Conservation (phyloP, 1,140 invertebrate genomes). For the Choristoneura fumiferana region DNA sequence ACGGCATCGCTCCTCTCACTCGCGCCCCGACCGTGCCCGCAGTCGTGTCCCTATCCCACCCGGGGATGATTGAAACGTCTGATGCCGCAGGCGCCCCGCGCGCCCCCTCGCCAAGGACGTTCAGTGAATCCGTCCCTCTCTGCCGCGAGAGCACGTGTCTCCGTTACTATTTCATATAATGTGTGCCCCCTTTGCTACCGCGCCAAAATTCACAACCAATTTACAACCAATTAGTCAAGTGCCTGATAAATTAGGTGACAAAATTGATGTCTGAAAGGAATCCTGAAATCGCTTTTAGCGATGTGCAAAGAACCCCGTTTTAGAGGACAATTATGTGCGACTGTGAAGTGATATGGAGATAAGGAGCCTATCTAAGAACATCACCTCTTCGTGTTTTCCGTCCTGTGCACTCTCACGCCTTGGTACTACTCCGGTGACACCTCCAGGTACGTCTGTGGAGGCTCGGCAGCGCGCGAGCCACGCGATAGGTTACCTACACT, state of each 20-base stretch:
- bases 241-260: conserved; percentile 68
- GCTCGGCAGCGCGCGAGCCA: neutral
- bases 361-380: conserved; percentile 54
- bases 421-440: conserved; percentile 47
- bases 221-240: conserved; percentile 76
- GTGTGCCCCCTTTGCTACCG: conserved; percentile 67
- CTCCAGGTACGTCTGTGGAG: conserved; percentile 50
- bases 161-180: conserved; percentile 76
- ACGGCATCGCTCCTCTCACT: conserved; percentile 59
- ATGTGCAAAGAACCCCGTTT: conserved; percentile 49
- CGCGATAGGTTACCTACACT: neutral
- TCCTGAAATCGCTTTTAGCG: conserved; percentile 51
- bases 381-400: conserved; percentile 65
- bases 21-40: conserved; percentile 28
- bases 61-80: conserved; percentile 77
- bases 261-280: conserved; percentile 68
- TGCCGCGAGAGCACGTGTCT: conserved; percentile 74
- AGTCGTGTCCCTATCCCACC: conserved; percentile 49
- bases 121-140: conserved; percentile 78
- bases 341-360: conserved; percentile 71
- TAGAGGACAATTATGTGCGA: conserved; percentile 59
- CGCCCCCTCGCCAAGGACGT: conserved; percentile 73
- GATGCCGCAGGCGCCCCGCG: conserved; percentile 75
- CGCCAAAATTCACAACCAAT: conserved; percentile 72
- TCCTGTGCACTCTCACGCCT: conserved; percentile 60